Percentiles rank a stretch among this genome's conserved stretches.
These are phyloP conservation scores for Rhincodon typus DNA, from an alignment of 2,797 vertebrate species.

Conservation along the genomic window DNA sequence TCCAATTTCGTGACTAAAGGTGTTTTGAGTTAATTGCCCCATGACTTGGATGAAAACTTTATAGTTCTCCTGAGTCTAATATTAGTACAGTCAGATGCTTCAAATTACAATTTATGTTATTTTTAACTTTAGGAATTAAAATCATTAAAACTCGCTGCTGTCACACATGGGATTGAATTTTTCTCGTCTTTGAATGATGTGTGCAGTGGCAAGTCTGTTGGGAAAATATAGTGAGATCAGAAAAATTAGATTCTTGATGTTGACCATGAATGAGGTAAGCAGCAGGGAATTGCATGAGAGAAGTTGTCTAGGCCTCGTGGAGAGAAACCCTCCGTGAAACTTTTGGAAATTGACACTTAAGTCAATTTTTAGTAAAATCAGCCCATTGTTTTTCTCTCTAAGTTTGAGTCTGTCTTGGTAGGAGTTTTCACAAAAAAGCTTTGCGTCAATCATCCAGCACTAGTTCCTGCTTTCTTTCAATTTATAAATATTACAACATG, in stretches of 20 bases:
- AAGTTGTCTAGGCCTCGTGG: too few relatives aligned
- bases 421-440: not conserved
- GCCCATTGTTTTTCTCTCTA: not conserved
- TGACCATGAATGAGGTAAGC: too few relatives aligned
- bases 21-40: constrained; percentile 4
- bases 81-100: constrained; percentile 21
- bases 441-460: not conserved
- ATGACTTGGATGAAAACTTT: constrained; percentile 21
- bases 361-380: too few relatives aligned
- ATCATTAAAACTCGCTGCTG: not conserved
- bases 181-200: too few relatives aligned
- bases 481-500: not conserved
- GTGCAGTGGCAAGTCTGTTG: too few relatives aligned
- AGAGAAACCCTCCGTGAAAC: too few relatives aligned
- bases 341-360: too few relatives aligned
- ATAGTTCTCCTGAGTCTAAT: not conserved
- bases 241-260: too few relatives aligned
- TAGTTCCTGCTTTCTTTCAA: not conserved
- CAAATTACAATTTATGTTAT: not conserved
- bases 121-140: not conserved
- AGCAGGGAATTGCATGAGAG: too few relatives aligned
- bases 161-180: not conserved
- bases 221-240: too few relatives aligned
- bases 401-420: not conserved
- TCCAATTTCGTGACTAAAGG: constrained; percentile 4